Evolutionary conservation across 2,888 invertebrate genomes (phyloP).

Genomic region (Catocala nupta): DNA sequence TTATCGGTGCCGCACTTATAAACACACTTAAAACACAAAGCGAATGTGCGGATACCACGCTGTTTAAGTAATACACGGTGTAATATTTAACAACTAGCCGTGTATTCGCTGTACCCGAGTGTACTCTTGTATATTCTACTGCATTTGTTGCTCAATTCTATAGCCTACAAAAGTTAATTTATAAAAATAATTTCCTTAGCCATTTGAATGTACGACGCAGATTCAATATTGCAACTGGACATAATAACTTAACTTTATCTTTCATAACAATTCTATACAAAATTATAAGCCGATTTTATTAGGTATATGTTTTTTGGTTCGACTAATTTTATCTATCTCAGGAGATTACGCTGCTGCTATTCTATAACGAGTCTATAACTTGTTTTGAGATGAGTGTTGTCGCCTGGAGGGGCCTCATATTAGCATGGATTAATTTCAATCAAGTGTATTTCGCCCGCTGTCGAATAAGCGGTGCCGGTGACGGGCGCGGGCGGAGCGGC

Average conservation of each 20-base stretch:
- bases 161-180: too few relatives aligned
- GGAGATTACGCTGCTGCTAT: slow-evolving; percentile 52
- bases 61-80: too few relatives aligned
- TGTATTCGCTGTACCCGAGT: too few relatives aligned
- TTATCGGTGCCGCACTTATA: slow-evolving; percentile 28
- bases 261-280: slow-evolving; percentile 19
- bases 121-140: too few relatives aligned
- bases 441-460: slow-evolving; percentile 65
- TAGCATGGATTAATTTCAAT: slow-evolving; percentile 77
- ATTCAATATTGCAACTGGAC: slow-evolving; percentile 20
- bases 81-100: too few relatives aligned
- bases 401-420: slow-evolving; percentile 75
- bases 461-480: slow-evolving; percentile 53
- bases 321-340: slow-evolving; percentile 34
- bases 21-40: slow-evolving; percentile 19
- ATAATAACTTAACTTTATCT: slow-evolving; percentile 18
- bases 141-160: too few relatives aligned
- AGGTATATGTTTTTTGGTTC: slow-evolving; percentile 32
- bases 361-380: slow-evolving; percentile 59
- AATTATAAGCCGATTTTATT: neutral
- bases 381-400: slow-evolving; percentile 59
- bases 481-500: slow-evolving; percentile 35
- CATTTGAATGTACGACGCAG: slow-evolving; percentile 12
- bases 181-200: neutral
- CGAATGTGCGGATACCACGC: too few relatives aligned